Evolutionary conservation across 2,888 invertebrate genomes (phyloP).

Genomic region (Mycogona germanica): DNA sequence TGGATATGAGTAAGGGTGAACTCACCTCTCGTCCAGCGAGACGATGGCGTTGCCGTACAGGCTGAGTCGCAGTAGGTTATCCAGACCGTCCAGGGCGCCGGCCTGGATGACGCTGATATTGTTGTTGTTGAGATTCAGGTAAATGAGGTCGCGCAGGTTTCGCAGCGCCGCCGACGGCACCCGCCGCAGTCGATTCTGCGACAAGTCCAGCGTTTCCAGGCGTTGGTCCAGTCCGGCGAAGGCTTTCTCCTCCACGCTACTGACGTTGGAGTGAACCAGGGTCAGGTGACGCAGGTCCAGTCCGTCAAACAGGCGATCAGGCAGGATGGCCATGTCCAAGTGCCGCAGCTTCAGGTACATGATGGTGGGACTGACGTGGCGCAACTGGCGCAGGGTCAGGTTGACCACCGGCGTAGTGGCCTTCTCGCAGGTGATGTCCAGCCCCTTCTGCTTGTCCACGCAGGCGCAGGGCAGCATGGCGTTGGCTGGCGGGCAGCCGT

Average conservation of each 20-base stretch:
- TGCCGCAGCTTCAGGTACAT: conserved; percentile 79
- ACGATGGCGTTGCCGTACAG: conserved; percentile 50
- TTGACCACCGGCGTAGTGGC: conserved; percentile 66
- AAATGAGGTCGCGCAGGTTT: conserved; percentile 67
- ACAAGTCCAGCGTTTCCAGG: conserved; percentile 75
- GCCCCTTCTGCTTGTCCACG: conserved; percentile 63
- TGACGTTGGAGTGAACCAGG: conserved; percentile 71
- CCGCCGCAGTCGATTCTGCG: conserved; percentile 61
- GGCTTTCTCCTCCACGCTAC: conserved; percentile 74
- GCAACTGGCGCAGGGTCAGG: conserved; percentile 22
- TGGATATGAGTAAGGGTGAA: no score
- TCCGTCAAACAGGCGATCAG: conserved; percentile 61
- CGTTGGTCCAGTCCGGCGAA: conserved; percentile 64
- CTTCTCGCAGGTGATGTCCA: conserved; percentile 78
- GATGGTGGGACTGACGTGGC: conserved; percentile 48
- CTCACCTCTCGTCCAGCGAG: conserved; percentile 25
- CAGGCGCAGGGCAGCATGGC: conserved; percentile 81
- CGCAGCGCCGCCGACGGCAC: conserved; percentile 70
- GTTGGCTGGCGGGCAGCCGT: no score
- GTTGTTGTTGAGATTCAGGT: conserved; percentile 82
- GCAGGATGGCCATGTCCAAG: conserved; percentile 69
- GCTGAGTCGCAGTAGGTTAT: conserved; percentile 72
- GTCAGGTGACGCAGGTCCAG: conserved; percentile 77
- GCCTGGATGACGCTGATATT: conserved; percentile 62
- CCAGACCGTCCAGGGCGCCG: conserved; percentile 72